These are phyloP conservation scores for Cryptotis parvus DNA, from an alignment of 2,113 vertebrate genomes.

Conservation along the genomic window DNA sequence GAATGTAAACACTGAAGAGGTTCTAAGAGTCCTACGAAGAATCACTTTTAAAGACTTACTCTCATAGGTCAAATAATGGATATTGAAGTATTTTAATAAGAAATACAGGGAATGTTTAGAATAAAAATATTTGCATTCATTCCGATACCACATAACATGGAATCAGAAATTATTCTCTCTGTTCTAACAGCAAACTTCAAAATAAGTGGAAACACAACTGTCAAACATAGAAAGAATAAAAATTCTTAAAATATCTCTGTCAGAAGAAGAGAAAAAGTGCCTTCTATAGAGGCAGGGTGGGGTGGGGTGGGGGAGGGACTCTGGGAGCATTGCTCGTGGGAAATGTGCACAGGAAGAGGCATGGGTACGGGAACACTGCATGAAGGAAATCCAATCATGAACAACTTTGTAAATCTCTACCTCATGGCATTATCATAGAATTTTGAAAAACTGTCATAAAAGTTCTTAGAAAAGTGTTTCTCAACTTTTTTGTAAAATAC, in stretches of 20 bases:
- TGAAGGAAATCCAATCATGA: too few species aligned
- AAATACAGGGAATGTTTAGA: background rate
- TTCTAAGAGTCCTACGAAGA: too few species aligned
- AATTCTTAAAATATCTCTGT: background rate
- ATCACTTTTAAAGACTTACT: background rate
- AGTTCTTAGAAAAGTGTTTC: background rate
- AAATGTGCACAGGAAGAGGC: too few species aligned
- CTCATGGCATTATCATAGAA: too few species aligned
- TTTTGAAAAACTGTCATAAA: too few species aligned
- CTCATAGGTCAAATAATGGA: background rate
- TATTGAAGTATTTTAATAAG: background rate
- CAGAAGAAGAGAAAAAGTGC: too few species aligned
- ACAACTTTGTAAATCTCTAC: too few species aligned
- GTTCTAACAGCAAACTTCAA: background rate
- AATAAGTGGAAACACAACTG: background rate
- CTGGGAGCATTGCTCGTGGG: too few species aligned
- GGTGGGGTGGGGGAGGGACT: too few species aligned
- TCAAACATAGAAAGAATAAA: background rate
- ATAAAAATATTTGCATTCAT: background rate
- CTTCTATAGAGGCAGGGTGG: too few species aligned
- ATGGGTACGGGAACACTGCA: too few species aligned
- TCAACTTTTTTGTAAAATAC: too few species aligned
- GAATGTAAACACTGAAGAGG: background rate
- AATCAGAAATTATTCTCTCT: background rate
- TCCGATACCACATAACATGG: background rate